Base-by-base conservation (phyloP, 53 echinoderm and acorn worm genomes). In the Paelopatides confundens region DNA sequence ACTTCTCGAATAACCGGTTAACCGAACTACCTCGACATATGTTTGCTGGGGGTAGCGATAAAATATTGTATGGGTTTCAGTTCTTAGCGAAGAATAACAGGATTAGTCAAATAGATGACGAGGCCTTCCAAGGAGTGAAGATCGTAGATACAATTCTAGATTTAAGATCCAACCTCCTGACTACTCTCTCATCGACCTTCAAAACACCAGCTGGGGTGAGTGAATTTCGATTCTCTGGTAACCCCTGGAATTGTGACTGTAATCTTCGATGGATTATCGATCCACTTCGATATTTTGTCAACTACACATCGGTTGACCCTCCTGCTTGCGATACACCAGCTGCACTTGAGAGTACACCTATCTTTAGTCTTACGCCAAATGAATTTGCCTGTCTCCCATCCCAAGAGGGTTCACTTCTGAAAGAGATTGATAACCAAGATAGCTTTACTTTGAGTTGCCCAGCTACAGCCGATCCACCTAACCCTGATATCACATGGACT, bases 91-190 rank as follows among this genome's bases (percentile, higher is more conserved):
- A 33, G 10, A 58, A 81, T 58, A 81, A 81, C 48, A 29, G 27
- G 62, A 81, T 81, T 29, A 81, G n/a, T 21, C 30, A 32, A 9
- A 28, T 81, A 31, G 24, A 81, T 35, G 81, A 81, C 53, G 62
- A 81, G 10, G 51, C 58, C 24, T 81, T 81, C 31, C 31, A 52
- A 15, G 53, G 54, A 6, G 54, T 54, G 21, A 29, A 81, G 0
- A 13, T 81, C 26, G 31, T 31, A 11, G 62, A 58, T 29, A 7
- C 54, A 4, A 8, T 81, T 54, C 62, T 81, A 17, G 81, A 81
- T 58, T 29, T 81, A 31, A 40, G 77, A 46, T n/a, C n/a, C 32
- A 77, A 77, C 28, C 77, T 7, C 21, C 10, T 48, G 32, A 77
- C 46, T 4, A 47, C 77, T n/a, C 24, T 77, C 3, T 28, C 24